A percentile compares a stretch with the other conserved stretches of the same genome.
These are phyloP conservation scores for Dendroctonus ponderosae DNA, from an alignment of 1,140 invertebrate genomes.

Conservation along the genomic window DNA sequence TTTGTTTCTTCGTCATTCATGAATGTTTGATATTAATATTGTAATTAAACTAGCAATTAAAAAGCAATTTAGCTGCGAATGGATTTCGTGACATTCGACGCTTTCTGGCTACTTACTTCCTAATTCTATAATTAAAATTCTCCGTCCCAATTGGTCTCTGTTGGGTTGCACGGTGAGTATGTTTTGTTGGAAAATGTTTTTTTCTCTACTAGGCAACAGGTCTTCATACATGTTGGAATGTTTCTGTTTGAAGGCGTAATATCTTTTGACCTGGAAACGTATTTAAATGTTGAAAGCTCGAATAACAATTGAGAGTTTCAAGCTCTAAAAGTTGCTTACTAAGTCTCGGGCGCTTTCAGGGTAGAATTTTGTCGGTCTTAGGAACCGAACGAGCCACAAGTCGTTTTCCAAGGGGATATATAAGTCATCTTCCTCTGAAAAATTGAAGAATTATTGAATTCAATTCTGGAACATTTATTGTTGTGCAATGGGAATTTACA, in stretches of 20 bases:
- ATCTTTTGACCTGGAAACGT: slow-evolving; percentile 66
- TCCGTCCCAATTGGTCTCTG: slow-evolving; percentile 69
- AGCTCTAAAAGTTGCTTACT: slow-evolving; percentile 53
- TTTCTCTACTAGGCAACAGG: slow-evolving; percentile 67
- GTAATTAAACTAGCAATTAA: no score
- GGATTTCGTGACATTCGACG: no score
- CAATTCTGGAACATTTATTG: not conserved
- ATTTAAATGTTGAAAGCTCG: slow-evolving; percentile 3
- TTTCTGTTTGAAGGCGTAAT: slow-evolving; percentile 77
- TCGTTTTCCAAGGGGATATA: slow-evolving; percentile 69
- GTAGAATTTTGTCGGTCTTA: slow-evolving; percentile 78
- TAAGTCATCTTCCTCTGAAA: slow-evolving; percentile 67
- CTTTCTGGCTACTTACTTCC: slow-evolving; percentile 62
- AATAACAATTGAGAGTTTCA: no score
- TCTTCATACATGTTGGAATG: slow-evolving; percentile 69
- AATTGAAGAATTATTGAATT: not conserved
- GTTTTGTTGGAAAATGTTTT: slow-evolving; percentile 75
- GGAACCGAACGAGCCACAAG: slow-evolving; percentile 70
- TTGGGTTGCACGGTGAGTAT: slow-evolving; percentile 73
- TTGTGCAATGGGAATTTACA: no score
- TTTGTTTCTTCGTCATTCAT: no score
- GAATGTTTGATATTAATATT: no score
- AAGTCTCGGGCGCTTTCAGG: slow-evolving; percentile 71
- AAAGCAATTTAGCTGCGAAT: no score
- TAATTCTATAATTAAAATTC: slow-evolving; percentile 73